These are phyloP conservation scores for Cygnus olor DNA, from an alignment of 2,797 vertebrate species.

Conservation along the genomic window DNA sequence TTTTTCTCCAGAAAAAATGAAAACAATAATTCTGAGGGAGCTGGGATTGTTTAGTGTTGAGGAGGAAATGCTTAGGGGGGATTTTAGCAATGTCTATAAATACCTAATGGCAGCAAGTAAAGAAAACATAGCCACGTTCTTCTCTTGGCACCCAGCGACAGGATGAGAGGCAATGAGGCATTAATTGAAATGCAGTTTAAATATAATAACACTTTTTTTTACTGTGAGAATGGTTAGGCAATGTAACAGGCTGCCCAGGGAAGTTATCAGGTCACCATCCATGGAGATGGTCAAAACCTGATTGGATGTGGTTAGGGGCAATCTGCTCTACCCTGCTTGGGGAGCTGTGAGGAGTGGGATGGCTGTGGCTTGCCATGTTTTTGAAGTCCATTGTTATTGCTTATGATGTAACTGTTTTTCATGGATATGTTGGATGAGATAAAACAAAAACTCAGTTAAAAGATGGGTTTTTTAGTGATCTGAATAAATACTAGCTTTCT, in stretches of 20 bases:
- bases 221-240: neutral
- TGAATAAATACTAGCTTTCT: neutral
- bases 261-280: neutral
- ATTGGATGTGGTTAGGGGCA: neutral
- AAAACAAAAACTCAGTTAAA: neutral
- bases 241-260: neutral
- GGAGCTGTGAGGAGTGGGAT: fast-evolving
- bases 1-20: neutral
- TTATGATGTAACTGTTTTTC: neutral
- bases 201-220: neutral
- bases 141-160: neutral
- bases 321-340: neutral
- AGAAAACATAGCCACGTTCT: neutral
- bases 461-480: neutral
- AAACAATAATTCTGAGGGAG: neutral
- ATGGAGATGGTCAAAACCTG: neutral
- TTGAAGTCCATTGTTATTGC: neutral
- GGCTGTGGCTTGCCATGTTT: neutral
- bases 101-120: neutral
- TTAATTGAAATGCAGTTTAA: neutral
- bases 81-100: neutral
- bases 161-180: neutral
- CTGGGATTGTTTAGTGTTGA: neutral
- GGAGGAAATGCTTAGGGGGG: neutral
- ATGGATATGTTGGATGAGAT: neutral